A percentile compares a stretch with the other conserved stretches of the same genome.
Conservation (phyloP, 2,888 invertebrate genomes). For the Rhagium mordax region DNA sequence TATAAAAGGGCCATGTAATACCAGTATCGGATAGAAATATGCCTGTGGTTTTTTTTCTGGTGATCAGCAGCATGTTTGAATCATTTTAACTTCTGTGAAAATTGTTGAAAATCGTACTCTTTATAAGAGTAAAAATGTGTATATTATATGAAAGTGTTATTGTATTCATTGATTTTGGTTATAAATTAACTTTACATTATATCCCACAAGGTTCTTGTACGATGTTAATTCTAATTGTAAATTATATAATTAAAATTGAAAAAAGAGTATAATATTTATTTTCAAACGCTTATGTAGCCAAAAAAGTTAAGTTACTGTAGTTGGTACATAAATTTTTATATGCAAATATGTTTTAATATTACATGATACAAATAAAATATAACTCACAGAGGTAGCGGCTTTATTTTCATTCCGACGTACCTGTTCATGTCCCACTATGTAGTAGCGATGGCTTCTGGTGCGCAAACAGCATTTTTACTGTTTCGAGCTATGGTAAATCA, state of each 20-base stretch:
- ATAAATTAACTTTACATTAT: conserved; percentile 49
- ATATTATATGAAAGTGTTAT: conserved; percentile 52
- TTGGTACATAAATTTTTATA: conserved; percentile 60
- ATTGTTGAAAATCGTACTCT: conserved; percentile 58
- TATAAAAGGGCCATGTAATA: conserved; percentile 16
- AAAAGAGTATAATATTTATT: conserved; percentile 58
- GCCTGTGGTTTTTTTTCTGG: conserved; percentile 35
- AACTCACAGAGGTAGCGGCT: conserved; percentile 37
- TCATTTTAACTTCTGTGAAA: conserved; percentile 50
- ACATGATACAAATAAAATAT: conserved; percentile 51
- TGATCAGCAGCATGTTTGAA: conserved; percentile 42
- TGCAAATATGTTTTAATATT: conserved; percentile 57
- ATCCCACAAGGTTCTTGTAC: conserved; percentile 47
- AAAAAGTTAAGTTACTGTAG: conserved; percentile 56
- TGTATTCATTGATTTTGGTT: conserved; percentile 52
- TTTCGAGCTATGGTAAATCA: no score
- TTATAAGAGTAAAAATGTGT: conserved; percentile 60
- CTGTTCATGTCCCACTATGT: neutral
- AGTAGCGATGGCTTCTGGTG: no score
- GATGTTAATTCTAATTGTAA: conserved; percentile 54
- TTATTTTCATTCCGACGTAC: conserved; percentile 6
- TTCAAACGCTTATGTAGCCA: conserved; percentile 59
- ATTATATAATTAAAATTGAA: conserved; percentile 52
- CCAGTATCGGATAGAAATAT: conserved; percentile 38
- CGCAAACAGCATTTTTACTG: no score